Percentiles rank a stretch among this genome's conserved stretches.
Conservation (phyloP, 2,113 vertebrate species). For the Oxyura jamaicensis region DNA sequence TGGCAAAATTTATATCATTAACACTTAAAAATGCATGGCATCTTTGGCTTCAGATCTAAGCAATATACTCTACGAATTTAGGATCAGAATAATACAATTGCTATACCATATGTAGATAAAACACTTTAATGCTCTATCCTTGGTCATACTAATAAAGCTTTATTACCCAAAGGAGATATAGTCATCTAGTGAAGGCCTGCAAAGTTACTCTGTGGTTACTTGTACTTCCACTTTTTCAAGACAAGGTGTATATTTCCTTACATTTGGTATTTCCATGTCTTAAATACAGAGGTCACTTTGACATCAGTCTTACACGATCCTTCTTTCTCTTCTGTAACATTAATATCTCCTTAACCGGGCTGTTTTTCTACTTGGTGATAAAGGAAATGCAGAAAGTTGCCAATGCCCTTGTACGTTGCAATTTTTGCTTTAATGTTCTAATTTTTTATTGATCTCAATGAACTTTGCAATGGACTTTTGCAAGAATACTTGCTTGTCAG, state of each 20-base stretch:
- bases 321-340: neutral
- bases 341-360: neutral
- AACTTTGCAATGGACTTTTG: neutral
- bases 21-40: neutral
- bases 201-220: neutral
- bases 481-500: neutral
- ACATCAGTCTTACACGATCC: neutral
- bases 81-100: neutral
- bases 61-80: neutral
- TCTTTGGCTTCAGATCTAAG: neutral
- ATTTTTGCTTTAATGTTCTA: neutral
- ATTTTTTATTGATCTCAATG: neutral
- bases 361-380: neutral
- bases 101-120: neutral
- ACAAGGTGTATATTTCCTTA: neutral
- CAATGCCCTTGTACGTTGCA: neutral
- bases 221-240: neutral
- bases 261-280: neutral
- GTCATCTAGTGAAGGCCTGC: neutral
- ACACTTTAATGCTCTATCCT: neutral
- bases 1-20: neutral
- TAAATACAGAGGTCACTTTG: neutral
- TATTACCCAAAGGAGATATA: rapidly evolving
- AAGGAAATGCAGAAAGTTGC: neutral
- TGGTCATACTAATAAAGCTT: neutral